Base-by-base conservation (phyloP, 2,888 invertebrate species). In the Labia minor region DNA sequence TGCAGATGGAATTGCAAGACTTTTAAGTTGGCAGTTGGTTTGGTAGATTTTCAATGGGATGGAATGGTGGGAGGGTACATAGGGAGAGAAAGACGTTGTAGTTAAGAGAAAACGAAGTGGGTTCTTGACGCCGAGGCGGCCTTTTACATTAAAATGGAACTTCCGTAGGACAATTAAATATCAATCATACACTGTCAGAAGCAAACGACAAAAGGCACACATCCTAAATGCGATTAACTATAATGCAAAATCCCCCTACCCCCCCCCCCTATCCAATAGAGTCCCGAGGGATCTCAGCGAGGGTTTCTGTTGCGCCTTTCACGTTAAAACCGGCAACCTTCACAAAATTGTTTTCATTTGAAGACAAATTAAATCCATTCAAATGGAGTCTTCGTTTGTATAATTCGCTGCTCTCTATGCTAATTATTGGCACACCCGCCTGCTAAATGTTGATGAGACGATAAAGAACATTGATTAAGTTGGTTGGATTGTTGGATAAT, bases 141-240 rank as follows among this genome's bases (percentile, higher is more conserved):
- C 49, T 49, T 49, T 49, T 49, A 49, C 49, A 49, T 49, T 16
- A 49, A 49, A 49, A 49, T 49, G 49, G 49, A 49, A 49, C 49
- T 49, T 49, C 49, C 49, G 4, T 49, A 49, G 16, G n/a, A 49
- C 49, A 49, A 49, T 49, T 49, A 49, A 49, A 49, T 49, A 49
- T 49, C 49, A 49, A 49, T 49, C 49, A 49, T 49, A 49, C 16
- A 49, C 49, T 49, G 49, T 49, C 49, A 49, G n/a, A 49, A 49
- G 49, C 49, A 49, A 49, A 49, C 49, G 49, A 49, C 49, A 49
- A 49, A 49, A 49, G 49, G 49, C 49, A 49, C 49, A 49, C 49
- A 49, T 49, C 49, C 49, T 16, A 49, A 49, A 49, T 49, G 49
- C 49, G 49, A 49, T 49, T 49, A 49, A 14, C 49, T 49, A 16